Evolutionary conservation across 2,113 vertebrate genomes (phyloP), one percentile per base, ranked within the genome.

Genomic region (Coregonus clupeaformis): DNA sequence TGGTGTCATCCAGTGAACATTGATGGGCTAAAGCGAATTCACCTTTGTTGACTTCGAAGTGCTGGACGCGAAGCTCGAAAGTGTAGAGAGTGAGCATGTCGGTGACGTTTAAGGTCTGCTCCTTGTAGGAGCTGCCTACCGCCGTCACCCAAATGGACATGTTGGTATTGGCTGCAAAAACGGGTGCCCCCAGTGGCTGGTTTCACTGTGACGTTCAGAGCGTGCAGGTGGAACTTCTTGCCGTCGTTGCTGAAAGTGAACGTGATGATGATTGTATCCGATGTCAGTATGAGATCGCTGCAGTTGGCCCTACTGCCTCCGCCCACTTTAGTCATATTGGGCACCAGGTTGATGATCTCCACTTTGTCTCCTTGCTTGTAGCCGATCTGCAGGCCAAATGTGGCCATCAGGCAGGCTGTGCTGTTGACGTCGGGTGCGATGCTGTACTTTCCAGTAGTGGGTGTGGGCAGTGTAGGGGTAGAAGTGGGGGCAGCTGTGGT

Each of bases 1-100:
- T 94, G 95, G 94, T 92, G 95, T 98, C 97, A 93, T 99, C 98
- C 96, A 97, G 79, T 84, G 94, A 93, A 93, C 97, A 99, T 92
- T 98, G 96, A 92, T 96, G 92, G 85, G 98, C 98, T 92, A 93
- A 95, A 70, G 95, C 92, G 86, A 95, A 99, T 1, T 82, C 82
- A 24, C 90, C 86, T 65, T 92, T 91, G 1, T 85, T 81, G 71
- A 99, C 93, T n/a, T 60, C 90, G 36, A 98, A 98, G 20, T 96
- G 98, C 78, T 99, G 97, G 32, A 99, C 90, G 57, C 90, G 94
- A 1, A 99, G 90, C 69, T 93, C 82, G 78, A 95, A 98, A 16
- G 96, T 95, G 79, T 93, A 93, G 72, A 99, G 7, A 79, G 84
- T 81, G 76, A 96, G 87, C 0, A 2, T 4, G 62, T 76, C 73